Percentiles rank a stretch among this genome's conserved stretches.
Conservation (phyloP, 2,888 invertebrate species). For the Eupelmus urozonus region DNA sequence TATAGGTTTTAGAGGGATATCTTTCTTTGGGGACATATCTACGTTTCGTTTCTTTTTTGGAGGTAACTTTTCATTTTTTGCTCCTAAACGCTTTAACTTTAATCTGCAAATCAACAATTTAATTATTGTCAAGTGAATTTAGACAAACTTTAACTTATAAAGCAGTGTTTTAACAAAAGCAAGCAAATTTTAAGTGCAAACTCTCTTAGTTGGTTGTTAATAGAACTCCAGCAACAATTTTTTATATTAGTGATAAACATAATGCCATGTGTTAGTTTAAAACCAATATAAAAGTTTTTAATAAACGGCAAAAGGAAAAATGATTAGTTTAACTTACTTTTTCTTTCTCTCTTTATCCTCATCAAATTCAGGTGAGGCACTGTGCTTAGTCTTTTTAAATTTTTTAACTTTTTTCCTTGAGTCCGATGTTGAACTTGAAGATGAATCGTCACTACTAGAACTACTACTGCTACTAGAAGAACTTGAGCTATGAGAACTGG, state of each 20-base stretch:
- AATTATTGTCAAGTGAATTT: constrained; percentile 31
- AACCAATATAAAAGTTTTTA: constrained; percentile 1
- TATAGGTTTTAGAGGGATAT: constrained; percentile 51
- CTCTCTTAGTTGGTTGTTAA: background rate
- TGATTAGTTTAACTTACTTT: constrained; percentile 67
- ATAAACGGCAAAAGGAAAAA: background rate
- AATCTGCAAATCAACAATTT: constrained; percentile 64
- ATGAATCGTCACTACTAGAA: constrained; percentile 82
- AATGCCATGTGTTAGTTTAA: constrained; percentile 19
- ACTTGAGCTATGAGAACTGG: constrained; percentile 83
- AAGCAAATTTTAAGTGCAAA: background rate
- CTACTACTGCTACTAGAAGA: constrained; percentile 83
- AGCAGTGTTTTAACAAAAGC: constrained; percentile 17
- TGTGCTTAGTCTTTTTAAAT: constrained; percentile 79
- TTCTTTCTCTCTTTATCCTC: constrained; percentile 79
- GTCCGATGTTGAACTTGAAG: constrained; percentile 81
- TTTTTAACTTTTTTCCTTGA: constrained; percentile 78
- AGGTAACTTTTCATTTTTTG: constrained; percentile 70
- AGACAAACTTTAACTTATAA: constrained; percentile 1
- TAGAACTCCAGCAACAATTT: no score
- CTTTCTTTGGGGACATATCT: constrained; percentile 66
- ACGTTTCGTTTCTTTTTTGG: constrained; percentile 73
- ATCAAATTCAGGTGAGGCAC: constrained; percentile 84
- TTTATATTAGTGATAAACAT: no score
- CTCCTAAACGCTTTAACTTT: constrained; percentile 72